These are phyloP conservation scores for Erpornis zantholeuca DNA, from an alignment of 2,113 vertebrate species.

Conservation along the genomic window DNA sequence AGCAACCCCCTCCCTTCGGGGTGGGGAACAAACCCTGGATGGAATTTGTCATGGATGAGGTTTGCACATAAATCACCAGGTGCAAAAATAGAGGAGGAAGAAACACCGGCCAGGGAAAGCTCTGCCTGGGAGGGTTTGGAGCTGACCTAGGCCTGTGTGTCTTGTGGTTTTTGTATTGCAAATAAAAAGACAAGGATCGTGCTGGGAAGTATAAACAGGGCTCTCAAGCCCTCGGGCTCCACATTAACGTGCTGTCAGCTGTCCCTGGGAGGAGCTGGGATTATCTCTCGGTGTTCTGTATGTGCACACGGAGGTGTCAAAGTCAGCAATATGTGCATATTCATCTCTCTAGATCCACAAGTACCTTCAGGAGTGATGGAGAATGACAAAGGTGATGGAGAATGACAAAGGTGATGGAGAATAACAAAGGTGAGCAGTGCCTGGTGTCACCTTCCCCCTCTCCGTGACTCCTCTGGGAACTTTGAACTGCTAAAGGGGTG, in stretches of 20 bases:
- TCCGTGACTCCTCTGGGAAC: neutral
- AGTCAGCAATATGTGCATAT: fast-evolving
- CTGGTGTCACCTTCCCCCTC: neutral
- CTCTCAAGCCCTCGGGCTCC: neutral
- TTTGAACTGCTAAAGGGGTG: neutral
- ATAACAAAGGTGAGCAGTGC: neutral
- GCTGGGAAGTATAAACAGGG: neutral
- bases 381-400: neutral
- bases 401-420: neutral
- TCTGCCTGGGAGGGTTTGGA: neutral
- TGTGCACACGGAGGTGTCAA: fast-evolving
- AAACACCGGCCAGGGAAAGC: neutral
- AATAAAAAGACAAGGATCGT: neutral
- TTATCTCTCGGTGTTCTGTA: fast-evolving
- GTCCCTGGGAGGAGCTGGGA: neutral
- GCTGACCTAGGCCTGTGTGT: neutral
- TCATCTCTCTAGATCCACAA: fast-evolving
- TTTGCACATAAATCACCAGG: constrained; percentile 4
- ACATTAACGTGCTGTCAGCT: neutral
- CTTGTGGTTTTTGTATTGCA: neutral
- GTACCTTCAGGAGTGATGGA: fast-evolving
- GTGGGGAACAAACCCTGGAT: neutral
- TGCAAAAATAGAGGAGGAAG: neutral
- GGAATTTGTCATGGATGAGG: neutral
- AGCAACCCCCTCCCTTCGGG: neutral